Percentiles rank a stretch among this genome's conserved stretches.
Conservation (phyloP, 2,113 vertebrate genomes). For the Thermophis baileyi region DNA sequence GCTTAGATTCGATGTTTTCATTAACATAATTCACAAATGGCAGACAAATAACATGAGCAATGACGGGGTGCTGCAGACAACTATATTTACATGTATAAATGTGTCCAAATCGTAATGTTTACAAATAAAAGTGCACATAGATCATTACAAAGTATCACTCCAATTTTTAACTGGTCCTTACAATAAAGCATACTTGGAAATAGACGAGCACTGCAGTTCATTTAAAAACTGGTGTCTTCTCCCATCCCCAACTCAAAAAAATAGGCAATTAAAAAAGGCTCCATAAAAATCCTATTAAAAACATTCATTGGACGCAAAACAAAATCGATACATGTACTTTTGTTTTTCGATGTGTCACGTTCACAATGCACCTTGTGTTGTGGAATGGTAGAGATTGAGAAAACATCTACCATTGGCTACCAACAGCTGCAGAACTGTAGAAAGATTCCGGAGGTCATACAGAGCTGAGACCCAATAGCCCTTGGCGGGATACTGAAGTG, state of each 20-base stretch:
- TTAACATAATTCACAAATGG: slow-evolving; percentile 71
- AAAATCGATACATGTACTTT: slow-evolving; percentile 54
- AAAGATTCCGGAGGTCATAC: slow-evolving; percentile 52
- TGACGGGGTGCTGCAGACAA: slow-evolving; percentile 72
- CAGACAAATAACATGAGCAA: slow-evolving; percentile 70
- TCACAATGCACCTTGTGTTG: slow-evolving; percentile 68
- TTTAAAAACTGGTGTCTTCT: slow-evolving; percentile 62
- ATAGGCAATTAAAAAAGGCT: slow-evolving; percentile 69
- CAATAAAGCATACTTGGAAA: slow-evolving; percentile 73
- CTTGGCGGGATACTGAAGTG: slow-evolving; percentile 72
- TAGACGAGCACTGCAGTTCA: slow-evolving; percentile 74
- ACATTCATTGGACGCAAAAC: slow-evolving; percentile 74
- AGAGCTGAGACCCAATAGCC: slow-evolving; percentile 68
- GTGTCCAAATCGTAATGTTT: slow-evolving; percentile 79
- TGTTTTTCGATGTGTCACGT: slow-evolving; percentile 62
- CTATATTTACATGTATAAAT: slow-evolving; percentile 84
- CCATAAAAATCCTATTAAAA: slow-evolving; percentile 73
- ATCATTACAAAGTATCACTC: slow-evolving; percentile 78
- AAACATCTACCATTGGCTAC: slow-evolving; percentile 68
- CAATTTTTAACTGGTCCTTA: slow-evolving; percentile 77
- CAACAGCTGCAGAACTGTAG: slow-evolving; percentile 65
- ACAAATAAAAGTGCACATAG: slow-evolving; percentile 95
- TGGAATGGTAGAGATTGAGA: slow-evolving; percentile 66
- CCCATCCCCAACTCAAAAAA: slow-evolving; percentile 65
- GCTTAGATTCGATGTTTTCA: slow-evolving; percentile 60